Evolutionary conservation across 2,797 vertebrate species (phyloP).

Genomic region (Sebastes itinus): DNA sequence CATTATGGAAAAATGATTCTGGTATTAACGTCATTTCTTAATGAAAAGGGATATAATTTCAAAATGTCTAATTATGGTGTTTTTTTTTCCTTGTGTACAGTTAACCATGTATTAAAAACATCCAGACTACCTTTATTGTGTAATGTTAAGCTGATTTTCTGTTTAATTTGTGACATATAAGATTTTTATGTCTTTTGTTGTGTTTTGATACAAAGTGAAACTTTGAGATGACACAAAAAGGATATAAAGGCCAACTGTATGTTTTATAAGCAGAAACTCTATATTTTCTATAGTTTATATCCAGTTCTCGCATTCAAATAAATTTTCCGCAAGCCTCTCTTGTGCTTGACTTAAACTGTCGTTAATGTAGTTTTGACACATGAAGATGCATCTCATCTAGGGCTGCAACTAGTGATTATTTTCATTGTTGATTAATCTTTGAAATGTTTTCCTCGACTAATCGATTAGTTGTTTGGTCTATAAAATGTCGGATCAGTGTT

Average conservation of each 20-base stretch:
- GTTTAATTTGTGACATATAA: slow-evolving; percentile 46
- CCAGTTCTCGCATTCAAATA: slow-evolving; percentile 94
- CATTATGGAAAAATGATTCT: slow-evolving; percentile 88
- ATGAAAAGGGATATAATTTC: slow-evolving; percentile 99
- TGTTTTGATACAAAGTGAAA: slow-evolving; percentile 81
- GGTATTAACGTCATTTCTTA: slow-evolving; percentile 99
- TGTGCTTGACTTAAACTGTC: slow-evolving; percentile 50
- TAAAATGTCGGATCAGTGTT: too few species aligned
- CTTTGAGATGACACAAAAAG: slow-evolving; percentile 34
- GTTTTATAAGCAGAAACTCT: slow-evolving; percentile 81
- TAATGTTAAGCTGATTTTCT: slow-evolving; percentile 83
- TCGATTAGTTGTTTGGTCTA: too few species aligned
- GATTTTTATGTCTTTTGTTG: slow-evolving; percentile 79
- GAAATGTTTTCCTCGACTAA: too few species aligned
- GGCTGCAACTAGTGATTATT: too few species aligned
- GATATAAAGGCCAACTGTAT: slow-evolving; percentile 66
- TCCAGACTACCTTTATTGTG: slow-evolving; percentile 83
- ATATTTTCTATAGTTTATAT: slow-evolving; percentile 87
- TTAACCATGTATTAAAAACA: slow-evolving; percentile 97
- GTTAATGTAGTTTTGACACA: background rate
- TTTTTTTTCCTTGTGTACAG: slow-evolving; percentile 90
- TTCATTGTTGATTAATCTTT: too few species aligned
- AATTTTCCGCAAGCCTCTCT: slow-evolving; percentile 85
- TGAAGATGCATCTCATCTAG: background rate
- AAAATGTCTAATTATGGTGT: slow-evolving; percentile 94